Evolutionary conservation across 53 echinoderm and acorn worm genomes (phyloP).

Genomic region (Apostichopus leukothele): DNA sequence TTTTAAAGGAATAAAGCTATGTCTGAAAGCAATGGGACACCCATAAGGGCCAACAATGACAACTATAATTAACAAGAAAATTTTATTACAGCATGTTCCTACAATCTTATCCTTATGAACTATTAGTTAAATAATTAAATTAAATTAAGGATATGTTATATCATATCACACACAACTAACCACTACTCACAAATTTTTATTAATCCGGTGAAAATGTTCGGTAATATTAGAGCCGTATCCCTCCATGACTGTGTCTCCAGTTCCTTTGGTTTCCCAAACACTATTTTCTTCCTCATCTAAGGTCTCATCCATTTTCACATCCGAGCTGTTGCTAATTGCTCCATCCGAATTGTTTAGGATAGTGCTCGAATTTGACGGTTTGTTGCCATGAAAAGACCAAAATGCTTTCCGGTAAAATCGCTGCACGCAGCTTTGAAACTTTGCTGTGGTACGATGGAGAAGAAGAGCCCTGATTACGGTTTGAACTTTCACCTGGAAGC

Average conservation of each 20-base stretch:
- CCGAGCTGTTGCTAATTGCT: slow-evolving; percentile 6
- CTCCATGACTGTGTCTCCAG: neutral
- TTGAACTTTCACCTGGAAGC: slow-evolving; percentile 56
- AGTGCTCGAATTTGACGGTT: neutral
- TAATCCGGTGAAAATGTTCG: slow-evolving; percentile 72
- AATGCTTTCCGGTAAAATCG: slow-evolving; percentile 72
- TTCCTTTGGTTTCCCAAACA: neutral
- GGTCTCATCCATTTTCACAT: slow-evolving; percentile 43
- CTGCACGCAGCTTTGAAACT: slow-evolving; percentile 54
- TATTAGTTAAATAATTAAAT: too few relatives aligned
- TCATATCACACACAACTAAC: too few relatives aligned
- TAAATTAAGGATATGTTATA: too few relatives aligned
- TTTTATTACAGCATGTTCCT: too few relatives aligned
- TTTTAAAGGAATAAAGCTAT: too few relatives aligned
- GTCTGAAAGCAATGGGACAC: too few relatives aligned
- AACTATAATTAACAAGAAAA: too few relatives aligned
- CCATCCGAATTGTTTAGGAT: slow-evolving; percentile 12
- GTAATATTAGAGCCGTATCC: slow-evolving; percentile 49
- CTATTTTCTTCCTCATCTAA: slow-evolving; percentile 5
- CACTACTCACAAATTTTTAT: slow-evolving; percentile 79
- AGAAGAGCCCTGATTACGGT: slow-evolving; percentile 63
- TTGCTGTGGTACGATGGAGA: slow-evolving; percentile 57
- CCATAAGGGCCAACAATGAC: too few relatives aligned
- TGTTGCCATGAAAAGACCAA: slow-evolving; percentile 54
- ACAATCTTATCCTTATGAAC: too few relatives aligned